Conservation (phyloP, 2,888 invertebrate species). For the Lasioglossum zephyrum region DNA sequence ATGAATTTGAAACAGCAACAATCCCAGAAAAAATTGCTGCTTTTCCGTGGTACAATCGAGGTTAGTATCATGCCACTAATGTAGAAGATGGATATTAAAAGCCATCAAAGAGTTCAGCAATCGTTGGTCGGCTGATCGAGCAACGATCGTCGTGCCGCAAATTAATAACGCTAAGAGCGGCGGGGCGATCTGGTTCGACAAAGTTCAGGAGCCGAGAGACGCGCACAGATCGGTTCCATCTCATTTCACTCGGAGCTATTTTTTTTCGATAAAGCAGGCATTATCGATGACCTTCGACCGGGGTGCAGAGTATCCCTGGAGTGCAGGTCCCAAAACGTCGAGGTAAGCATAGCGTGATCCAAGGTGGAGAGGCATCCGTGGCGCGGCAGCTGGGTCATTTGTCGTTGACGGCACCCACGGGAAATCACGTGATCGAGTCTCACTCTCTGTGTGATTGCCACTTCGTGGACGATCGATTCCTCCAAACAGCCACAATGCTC, state of each 20-base stretch:
- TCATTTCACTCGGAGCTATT: conserved; percentile 20
- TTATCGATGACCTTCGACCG: conserved; percentile 49
- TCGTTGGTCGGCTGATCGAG: neutral
- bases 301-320: conserved; percentile 34
- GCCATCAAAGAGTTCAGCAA: neutral
- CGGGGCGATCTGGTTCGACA: neutral
- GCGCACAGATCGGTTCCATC: conserved; percentile 24
- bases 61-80: neutral
- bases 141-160: neutral
- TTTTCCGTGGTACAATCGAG: neutral
- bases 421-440: conserved; percentile 82
- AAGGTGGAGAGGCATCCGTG: conserved; percentile 46
- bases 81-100: neutral
- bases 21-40: neutral
- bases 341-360: conserved; percentile 62
- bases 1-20: neutral
- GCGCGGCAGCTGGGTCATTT: conserved; percentile 78
- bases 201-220: neutral
- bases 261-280: conserved; percentile 32
- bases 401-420: conserved; percentile 81
- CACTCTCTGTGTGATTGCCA: conserved; percentile 78
- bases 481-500: conserved; percentile 74
- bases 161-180: conserved; percentile 19
- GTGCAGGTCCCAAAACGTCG: conserved; percentile 36
- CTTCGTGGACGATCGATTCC: conserved; percentile 78